Percentiles rank a stretch among this genome's conserved stretches.
Evolutionary conservation across 2,888 invertebrate genomes (phyloP).

Genomic region (Trilocha varians): DNA sequence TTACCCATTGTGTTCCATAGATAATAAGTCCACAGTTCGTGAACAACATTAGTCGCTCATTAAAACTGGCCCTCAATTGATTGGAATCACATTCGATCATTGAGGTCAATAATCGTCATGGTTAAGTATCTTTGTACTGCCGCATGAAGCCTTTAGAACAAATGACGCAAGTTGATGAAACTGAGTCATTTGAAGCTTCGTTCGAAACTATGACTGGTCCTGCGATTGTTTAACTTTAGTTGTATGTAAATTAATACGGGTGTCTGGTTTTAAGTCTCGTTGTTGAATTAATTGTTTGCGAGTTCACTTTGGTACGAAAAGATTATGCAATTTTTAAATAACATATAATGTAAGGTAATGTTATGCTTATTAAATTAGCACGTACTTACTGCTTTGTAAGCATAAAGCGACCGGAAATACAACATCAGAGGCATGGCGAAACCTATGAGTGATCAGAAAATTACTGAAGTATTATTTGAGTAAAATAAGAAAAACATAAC

Average conservation of each 20-base stretch:
- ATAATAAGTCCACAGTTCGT: background rate
- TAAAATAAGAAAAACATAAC: too few species aligned
- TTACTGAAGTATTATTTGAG: too few species aligned
- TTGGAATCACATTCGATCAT: conserved; percentile 6
- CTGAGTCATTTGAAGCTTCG: conserved; percentile 53
- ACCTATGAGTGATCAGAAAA: too few species aligned
- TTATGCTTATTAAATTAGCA: too few species aligned
- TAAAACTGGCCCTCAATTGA: background rate
- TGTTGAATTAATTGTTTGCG: too few species aligned
- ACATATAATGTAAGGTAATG: too few species aligned
- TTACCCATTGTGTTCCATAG: too few species aligned
- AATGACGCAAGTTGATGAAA: conserved; percentile 33
- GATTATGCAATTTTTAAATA: too few species aligned
- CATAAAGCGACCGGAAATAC: too few species aligned
- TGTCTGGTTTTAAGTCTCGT: background rate
- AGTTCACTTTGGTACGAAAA: too few species aligned
- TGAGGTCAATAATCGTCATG: conserved; percentile 40
- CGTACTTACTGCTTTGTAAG: too few species aligned
- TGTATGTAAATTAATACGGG: background rate
- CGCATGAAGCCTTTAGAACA: conserved; percentile 29
- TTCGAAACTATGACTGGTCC: conserved; percentile 20
- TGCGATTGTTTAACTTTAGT: conserved; percentile 29
- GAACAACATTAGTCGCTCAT: background rate
- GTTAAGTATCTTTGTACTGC: conserved; percentile 21
- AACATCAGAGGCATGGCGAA: too few species aligned